A percentile compares a stretch with the other conserved stretches of the same genome.
phyloP scores from a whole-genome alignment of 2,797 vertebrate species.

The Emydoidea blandingii region DNA sequence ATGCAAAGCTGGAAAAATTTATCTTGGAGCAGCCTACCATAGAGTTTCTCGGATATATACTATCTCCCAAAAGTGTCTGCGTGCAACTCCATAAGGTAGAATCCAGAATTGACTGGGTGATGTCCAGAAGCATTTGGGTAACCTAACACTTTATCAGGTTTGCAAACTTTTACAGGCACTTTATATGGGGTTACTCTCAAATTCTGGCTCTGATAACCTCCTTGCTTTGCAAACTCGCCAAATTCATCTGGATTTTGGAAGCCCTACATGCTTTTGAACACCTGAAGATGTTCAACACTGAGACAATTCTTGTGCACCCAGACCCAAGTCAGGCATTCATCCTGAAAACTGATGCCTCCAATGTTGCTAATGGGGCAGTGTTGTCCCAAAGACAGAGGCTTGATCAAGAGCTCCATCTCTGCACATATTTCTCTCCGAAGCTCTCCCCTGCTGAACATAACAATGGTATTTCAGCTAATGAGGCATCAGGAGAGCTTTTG shows the following conservation, averaged over 20 bases:
- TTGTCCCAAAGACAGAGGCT: not conserved
- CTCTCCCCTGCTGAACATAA: not conserved
- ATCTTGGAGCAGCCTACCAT: not conserved
- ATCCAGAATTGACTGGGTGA: not conserved
- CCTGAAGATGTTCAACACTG: not conserved
- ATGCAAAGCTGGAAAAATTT: not conserved
- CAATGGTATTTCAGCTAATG: not conserved
- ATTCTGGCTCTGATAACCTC: not conserved
- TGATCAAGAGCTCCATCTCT: not conserved
- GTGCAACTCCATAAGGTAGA: not conserved
- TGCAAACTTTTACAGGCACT: not conserved
- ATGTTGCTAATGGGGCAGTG: not conserved
- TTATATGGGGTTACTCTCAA: not conserved
- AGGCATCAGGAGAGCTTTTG: not conserved
- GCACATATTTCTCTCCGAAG: not conserved
- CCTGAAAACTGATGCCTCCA: not conserved
- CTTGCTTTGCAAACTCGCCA: not conserved
- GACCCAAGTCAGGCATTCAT: not conserved
- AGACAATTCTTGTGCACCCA: not conserved
- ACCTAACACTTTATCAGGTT: not conserved
- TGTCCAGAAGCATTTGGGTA: not conserved
- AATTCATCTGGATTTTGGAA: not conserved
- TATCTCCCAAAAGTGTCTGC: not conserved
- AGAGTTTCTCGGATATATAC: not conserved
- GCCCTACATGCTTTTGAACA: not conserved